A percentile compares a stretch with the other conserved stretches of the same genome.
Conservation (phyloP, 2,888 invertebrate species). For the Drosophila hamatofila region DNA sequence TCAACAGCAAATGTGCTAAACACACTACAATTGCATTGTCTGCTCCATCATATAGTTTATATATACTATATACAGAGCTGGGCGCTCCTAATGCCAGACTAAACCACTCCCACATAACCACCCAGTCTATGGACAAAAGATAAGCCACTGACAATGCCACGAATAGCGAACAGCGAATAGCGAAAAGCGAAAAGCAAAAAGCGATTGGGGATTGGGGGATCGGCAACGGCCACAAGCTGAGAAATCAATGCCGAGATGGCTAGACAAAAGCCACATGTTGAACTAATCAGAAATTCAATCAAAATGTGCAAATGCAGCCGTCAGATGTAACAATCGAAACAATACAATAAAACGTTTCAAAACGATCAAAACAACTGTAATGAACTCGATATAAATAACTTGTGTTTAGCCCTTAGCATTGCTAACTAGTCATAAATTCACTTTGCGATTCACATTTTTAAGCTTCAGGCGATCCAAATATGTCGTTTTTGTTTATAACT, state of each 20-base stretch:
- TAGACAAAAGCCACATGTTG: slow-evolving; percentile 71
- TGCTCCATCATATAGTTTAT: slow-evolving; percentile 10
- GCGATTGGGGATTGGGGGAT: slow-evolving; percentile 20
- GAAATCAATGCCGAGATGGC: slow-evolving; percentile 67
- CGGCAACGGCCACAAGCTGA: slow-evolving; percentile 58
- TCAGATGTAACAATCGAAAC: slow-evolving; percentile 33
- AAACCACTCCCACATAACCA: slow-evolving; percentile 13
- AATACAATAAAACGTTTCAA: slow-evolving; percentile 21
- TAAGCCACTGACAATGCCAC: slow-evolving; percentile 51
- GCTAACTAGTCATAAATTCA: not conserved
- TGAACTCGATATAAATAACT: slow-evolving; percentile 2
- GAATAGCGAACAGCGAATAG: slow-evolving; percentile 8
- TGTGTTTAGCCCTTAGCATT: too few relatives aligned
- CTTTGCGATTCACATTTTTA: not conserved
- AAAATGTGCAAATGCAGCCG: slow-evolving; percentile 60
- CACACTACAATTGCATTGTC: slow-evolving; percentile 34
- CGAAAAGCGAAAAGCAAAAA: not conserved
- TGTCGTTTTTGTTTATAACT: not conserved
- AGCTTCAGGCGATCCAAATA: not conserved
- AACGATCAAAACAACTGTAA: slow-evolving; percentile 32
- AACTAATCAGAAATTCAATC: slow-evolving; percentile 77
- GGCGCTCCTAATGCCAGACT: slow-evolving; percentile 18
- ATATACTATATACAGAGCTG: not conserved
- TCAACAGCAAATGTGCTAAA: slow-evolving; percentile 22
- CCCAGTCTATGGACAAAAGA: slow-evolving; percentile 22